phyloP scores from a whole-genome alignment of 2,113 vertebrate species.

The Heterocephalus glaber region DNA sequence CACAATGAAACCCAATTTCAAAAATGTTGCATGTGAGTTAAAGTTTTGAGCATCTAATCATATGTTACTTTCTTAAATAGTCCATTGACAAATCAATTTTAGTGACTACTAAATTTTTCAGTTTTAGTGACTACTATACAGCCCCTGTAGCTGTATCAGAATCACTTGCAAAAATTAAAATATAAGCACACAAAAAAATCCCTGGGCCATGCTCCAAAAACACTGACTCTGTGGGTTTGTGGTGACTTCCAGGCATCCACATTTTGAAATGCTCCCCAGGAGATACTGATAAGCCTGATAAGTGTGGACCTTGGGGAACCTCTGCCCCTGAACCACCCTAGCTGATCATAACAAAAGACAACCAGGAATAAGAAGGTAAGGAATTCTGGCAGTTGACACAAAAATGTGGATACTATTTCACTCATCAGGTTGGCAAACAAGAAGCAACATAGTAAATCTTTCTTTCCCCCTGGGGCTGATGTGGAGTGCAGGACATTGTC shows the following conservation, averaged over 20 bases:
- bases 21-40: background rate
- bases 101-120: background rate
- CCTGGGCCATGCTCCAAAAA: background rate
- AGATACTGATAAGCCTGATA: background rate
- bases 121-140: background rate
- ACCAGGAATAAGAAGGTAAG: background rate
- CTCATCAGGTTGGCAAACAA: background rate
- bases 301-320: background rate
- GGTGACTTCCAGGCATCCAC: background rate
- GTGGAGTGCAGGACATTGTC: background rate
- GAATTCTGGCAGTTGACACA: background rate
- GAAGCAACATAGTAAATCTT: background rate
- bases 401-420: background rate
- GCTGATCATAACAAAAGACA: background rate
- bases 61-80: background rate
- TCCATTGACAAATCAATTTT: background rate
- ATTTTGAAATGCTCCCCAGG: background rate
- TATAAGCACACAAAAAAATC: background rate
- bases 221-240: background rate
- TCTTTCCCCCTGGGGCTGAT: background rate
- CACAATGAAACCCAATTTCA: background rate
- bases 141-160: background rate
- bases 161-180: conserved; percentile 18
- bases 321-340: background rate
- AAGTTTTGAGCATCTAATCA: conserved; percentile 7